Evolutionary conservation across 2,797 vertebrate species (phyloP).

Genomic region (Poeciliopsis presidionis): DNA sequence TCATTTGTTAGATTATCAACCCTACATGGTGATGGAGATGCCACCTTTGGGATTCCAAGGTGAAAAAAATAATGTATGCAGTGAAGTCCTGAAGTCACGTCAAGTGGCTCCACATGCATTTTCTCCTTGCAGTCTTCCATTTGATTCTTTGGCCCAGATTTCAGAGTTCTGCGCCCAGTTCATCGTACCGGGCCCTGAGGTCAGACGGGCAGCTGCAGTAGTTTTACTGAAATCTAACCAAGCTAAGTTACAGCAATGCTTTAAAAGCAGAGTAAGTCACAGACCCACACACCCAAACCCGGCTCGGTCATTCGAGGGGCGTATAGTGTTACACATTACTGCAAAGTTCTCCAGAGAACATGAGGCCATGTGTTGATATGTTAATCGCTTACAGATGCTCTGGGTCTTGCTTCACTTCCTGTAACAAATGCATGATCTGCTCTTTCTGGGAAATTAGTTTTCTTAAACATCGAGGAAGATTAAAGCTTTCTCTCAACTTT

Average conservation of each 20-base stretch:
- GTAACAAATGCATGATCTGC: conserved; percentile 34
- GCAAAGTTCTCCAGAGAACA: conserved; percentile 48
- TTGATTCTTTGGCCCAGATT: neutral
- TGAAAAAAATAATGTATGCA: neutral
- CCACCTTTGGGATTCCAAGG: neutral
- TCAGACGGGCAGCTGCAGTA: conserved; percentile 26
- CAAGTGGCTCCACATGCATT: neutral
- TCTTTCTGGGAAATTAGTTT: conserved; percentile 37
- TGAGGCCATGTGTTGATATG: conserved; percentile 39
- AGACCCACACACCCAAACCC: conserved; percentile 17
- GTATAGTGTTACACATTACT: conserved; percentile 44
- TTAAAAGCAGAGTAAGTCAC: conserved; percentile 31
- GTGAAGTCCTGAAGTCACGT: neutral
- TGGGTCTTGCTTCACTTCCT: conserved; percentile 47
- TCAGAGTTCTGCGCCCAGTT: conserved; percentile 7
- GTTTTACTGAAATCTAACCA: conserved; percentile 37
- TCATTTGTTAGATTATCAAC: neutral
- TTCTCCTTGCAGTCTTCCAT: neutral
- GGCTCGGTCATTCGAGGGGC: conserved; percentile 38
- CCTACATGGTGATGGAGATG: neutral
- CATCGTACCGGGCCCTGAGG: conserved; percentile 25
- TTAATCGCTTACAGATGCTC: conserved; percentile 65
- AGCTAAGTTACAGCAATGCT: conserved; percentile 4
- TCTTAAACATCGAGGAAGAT: conserved; percentile 33
- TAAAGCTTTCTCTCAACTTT: conserved; percentile 17